Percentiles rank a stretch among this genome's conserved stretches.
phyloP scores from a whole-genome alignment of 2,113 vertebrate genomes.

The Ardeotis arabs region DNA sequence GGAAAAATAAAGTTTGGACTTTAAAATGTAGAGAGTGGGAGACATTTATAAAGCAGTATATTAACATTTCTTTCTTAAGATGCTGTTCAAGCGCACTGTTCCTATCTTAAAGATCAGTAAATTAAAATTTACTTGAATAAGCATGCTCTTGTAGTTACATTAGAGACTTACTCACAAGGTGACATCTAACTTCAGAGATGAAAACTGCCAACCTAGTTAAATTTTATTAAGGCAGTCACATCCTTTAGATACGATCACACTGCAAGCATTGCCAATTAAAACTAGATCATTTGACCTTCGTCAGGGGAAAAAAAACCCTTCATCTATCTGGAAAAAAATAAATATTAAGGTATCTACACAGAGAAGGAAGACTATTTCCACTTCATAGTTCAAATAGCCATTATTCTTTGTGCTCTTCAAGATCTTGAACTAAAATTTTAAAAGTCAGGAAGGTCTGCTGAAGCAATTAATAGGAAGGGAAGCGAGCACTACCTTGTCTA shows the following conservation, averaged over 20 bases:
- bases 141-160: neutral
- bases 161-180: neutral
- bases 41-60: neutral
- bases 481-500: neutral
- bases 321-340: neutral
- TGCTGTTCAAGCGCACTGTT: neutral
- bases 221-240: constrained; percentile 16
- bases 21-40: neutral
- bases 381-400: neutral
- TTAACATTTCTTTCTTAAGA: neutral
- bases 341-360: neutral
- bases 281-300: constrained; percentile 25
- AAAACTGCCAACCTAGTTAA: constrained; percentile 4
- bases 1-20: neutral
- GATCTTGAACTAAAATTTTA: neutral
- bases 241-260: neutral
- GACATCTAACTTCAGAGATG: neutral
- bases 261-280: constrained; percentile 29
- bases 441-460: neutral
- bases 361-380: neutral
- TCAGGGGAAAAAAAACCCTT: neutral
- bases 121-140: constrained; percentile 22
- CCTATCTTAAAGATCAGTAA: neutral
- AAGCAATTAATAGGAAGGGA: neutral
- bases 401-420: neutral